Percentiles rank a stretch among this genome's conserved stretches.
Conservation (phyloP, 2,888 invertebrate species). For the Morinoia aosen region DNA sequence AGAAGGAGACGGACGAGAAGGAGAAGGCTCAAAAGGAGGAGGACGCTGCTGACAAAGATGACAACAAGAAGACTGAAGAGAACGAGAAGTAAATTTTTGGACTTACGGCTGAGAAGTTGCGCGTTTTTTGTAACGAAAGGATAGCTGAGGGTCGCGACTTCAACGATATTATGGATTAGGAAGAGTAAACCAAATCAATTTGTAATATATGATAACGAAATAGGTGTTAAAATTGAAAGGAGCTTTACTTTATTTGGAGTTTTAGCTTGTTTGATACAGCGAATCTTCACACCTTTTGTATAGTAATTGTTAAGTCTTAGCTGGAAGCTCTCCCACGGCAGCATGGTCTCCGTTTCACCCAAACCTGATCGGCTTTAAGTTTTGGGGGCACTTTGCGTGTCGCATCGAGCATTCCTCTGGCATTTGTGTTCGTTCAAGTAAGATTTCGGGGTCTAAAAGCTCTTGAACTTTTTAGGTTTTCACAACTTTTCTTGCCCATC, state of each 20-base stretch:
- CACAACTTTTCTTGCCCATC: not conserved
- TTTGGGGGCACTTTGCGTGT: not conserved
- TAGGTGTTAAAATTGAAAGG: constrained; percentile 51
- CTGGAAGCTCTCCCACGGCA: constrained; percentile 26
- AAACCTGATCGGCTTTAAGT: not conserved
- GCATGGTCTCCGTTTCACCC: not conserved
- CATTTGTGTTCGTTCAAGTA: constrained; percentile 24
- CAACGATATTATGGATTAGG: constrained; percentile 19
- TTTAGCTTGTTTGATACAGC: constrained; percentile 52
- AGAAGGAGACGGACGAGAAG: constrained; percentile 66
- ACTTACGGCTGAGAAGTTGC: constrained; percentile 5
- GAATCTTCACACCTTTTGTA: constrained; percentile 50
- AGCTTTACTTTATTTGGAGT: constrained; percentile 53
- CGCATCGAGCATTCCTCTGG: constrained; percentile 29
- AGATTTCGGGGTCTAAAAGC: not conserved
- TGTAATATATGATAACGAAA: constrained; percentile 46
- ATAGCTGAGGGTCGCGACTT: constrained; percentile 33
- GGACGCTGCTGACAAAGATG: constrained; percentile 65
- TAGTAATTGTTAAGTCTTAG: constrained; percentile 50
- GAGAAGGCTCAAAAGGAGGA: constrained; percentile 67
- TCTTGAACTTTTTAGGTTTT: not conserved
- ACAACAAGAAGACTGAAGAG: constrained; percentile 67
- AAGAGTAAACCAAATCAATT: constrained; percentile 52
- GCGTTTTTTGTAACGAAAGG: constrained; percentile 43
- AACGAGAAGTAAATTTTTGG: constrained; percentile 62